Conservation (phyloP, 2,888 invertebrate genomes). For the Stenchaetothrips biformis region DNA sequence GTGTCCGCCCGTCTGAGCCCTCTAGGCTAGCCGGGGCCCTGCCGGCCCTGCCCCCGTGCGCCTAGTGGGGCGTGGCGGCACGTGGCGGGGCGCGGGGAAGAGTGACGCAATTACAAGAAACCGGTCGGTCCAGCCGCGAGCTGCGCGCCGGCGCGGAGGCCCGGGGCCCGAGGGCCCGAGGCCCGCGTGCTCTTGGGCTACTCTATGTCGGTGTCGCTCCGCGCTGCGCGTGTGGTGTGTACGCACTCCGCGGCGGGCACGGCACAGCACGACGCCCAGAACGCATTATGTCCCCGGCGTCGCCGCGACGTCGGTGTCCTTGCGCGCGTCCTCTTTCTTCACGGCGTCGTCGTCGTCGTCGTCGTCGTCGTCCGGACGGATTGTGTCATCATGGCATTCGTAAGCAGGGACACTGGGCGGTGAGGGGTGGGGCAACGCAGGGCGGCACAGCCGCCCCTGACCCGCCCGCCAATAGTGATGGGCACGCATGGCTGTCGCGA, state of each 20-base stretch:
- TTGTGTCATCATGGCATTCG: neutral
- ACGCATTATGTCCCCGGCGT: too few relatives aligned
- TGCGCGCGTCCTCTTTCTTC: neutral
- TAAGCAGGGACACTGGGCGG: neutral
- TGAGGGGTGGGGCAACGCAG: too few relatives aligned
- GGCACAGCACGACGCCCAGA: neutral
- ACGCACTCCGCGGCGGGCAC: neutral
- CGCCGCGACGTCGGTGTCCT: neutral
- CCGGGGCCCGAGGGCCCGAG: neutral
- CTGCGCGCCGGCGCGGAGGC: neutral
- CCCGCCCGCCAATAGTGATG: too few relatives aligned
- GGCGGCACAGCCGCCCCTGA: too few relatives aligned
- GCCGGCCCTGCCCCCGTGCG: neutral
- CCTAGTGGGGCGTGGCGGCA: neutral
- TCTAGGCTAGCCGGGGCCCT: too few relatives aligned
- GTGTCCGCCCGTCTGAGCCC: too few relatives aligned
- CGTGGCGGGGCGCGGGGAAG: neutral
- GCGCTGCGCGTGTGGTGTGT: neutral
- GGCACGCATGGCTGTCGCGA: too few relatives aligned
- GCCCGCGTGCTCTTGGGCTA: neutral
- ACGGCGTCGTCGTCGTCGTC: neutral
- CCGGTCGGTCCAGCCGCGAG: neutral
- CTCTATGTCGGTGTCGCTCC: too few relatives aligned
- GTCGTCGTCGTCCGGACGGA: neutral
- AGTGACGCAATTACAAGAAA: slow-evolving; percentile 12